A percentile compares a stretch with the other conserved stretches of the same genome.
phyloP scores from a whole-genome alignment of 2,113 vertebrate species.

The Oncorhynchus nerka region DNA sequence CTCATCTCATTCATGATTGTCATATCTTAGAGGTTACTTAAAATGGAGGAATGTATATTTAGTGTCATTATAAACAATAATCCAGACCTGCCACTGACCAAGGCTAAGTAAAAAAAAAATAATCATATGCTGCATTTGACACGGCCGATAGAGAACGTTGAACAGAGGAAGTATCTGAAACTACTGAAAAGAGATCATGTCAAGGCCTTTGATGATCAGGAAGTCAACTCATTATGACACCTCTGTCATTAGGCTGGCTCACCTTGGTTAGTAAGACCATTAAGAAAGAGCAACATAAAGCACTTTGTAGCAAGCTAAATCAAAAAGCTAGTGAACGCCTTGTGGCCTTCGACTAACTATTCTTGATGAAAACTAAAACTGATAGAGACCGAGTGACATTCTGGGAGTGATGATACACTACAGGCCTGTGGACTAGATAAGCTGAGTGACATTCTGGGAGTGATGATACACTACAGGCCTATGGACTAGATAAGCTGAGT shows the following conservation, averaged over 20 bases:
- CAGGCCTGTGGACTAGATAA: background rate
- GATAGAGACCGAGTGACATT: background rate
- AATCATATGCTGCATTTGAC: background rate
- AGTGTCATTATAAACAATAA: background rate
- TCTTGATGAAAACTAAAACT: background rate
- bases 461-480: no score
- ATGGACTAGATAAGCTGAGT: background rate
- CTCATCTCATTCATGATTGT: constrained; percentile 3
- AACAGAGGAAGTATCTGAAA: background rate
- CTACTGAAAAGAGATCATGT: background rate
- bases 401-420: background rate
- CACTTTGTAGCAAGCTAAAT: background rate
- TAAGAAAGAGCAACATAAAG: background rate
- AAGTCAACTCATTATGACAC: background rate
- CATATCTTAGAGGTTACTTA: background rate
- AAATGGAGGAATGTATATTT: background rate
- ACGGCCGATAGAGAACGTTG: background rate
- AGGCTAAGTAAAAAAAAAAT: background rate
- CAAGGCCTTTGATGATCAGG: background rate
- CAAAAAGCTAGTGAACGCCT: background rate
- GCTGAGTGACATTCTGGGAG: background rate
- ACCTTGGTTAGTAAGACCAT: background rate
- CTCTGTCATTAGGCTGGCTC: no score
- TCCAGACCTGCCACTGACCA: background rate
- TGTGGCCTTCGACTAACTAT: background rate